Conservation (phyloP, 1,140 invertebrate genomes). For the Bursaphelenchus mucronatus region DNA sequence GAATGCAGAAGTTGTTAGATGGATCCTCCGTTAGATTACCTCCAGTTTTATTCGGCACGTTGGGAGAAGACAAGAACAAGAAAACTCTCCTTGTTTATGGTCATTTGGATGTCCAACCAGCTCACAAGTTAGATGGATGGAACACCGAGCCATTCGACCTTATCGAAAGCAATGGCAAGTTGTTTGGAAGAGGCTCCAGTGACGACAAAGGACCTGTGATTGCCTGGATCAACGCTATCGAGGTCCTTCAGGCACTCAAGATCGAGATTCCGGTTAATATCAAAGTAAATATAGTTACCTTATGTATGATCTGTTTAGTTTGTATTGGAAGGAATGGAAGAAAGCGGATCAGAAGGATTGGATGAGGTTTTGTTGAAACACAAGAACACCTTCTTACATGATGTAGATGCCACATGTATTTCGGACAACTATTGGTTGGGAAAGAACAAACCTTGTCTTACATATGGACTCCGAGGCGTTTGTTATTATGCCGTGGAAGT, state of each 20-base stretch:
- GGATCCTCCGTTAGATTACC: slow-evolving; percentile 74
- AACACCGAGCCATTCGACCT: slow-evolving; percentile 86
- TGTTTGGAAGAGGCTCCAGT: slow-evolving; percentile 83
- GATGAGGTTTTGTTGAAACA: slow-evolving; percentile 75
- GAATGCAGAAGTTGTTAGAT: slow-evolving; percentile 71
- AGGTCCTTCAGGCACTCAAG: slow-evolving; percentile 75
- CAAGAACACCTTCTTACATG: slow-evolving; percentile 71
- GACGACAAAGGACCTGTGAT: slow-evolving; percentile 82
- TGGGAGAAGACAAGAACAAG: slow-evolving; percentile 75
- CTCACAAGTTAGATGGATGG: slow-evolving; percentile 82
- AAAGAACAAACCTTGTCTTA: slow-evolving; percentile 89
- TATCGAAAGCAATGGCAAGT: slow-evolving; percentile 79
- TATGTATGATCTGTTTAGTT: slow-evolving; percentile 68
- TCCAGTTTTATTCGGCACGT: slow-evolving; percentile 76
- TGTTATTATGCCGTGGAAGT: slow-evolving; percentile 87
- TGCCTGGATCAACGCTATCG: slow-evolving; percentile 87
- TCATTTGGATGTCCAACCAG: slow-evolving; percentile 95
- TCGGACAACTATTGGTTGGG: slow-evolving; percentile 99
- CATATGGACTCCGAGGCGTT: slow-evolving; percentile 76
- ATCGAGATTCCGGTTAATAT: slow-evolving; percentile 80
- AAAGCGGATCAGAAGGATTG: slow-evolving; percentile 87
- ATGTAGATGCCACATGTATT: slow-evolving; percentile 90
- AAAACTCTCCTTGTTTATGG: slow-evolving; percentile 90
- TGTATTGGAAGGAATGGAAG: slow-evolving; percentile 97
- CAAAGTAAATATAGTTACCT: slow-evolving; percentile 67